These are phyloP conservation scores for Callipepla squamata DNA, from an alignment of 2,113 vertebrate genomes.

Conservation along the genomic window DNA sequence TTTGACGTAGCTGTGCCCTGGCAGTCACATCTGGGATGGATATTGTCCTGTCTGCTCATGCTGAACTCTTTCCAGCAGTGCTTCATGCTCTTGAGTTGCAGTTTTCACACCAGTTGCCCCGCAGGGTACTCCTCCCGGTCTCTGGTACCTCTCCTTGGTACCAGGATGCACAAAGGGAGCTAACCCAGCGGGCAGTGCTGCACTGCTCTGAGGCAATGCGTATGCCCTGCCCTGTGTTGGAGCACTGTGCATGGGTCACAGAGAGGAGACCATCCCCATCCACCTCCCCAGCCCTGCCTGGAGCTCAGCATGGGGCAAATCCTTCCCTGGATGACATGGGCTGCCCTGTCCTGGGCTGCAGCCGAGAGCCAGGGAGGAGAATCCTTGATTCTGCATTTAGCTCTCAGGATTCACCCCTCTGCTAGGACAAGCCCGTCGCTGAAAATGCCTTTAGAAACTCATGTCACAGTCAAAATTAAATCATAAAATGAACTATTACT, in stretches of 20 bases:
- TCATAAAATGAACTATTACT: not conserved
- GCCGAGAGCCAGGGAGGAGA: not conserved
- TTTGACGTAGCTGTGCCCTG: not conserved
- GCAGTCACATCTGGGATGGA: not conserved
- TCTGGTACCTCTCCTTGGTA: not conserved
- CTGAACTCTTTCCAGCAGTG: not conserved
- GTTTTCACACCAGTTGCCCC: not conserved
- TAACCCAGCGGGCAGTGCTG: not conserved
- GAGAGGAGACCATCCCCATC: not conserved
- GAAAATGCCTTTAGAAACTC: not conserved
- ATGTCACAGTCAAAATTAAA: not conserved
- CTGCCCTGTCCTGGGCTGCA: not conserved
- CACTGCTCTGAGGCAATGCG: fast-evolving
- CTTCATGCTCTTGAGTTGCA: not conserved
- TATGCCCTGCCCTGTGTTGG: not conserved
- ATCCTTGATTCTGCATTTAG: not conserved
- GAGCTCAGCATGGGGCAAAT: not conserved
- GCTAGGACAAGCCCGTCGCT: not conserved
- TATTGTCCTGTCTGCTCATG: not conserved
- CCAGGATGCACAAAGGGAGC: fast-evolving
- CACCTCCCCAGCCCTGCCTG: not conserved
- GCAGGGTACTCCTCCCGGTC: not conserved
- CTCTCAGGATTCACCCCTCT: not conserved
- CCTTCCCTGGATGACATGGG: not conserved
- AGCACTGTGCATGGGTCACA: fast-evolving